Base-by-base conservation (phyloP, 1,140 invertebrate genomes). In the Triops longicaudatus region DNA sequence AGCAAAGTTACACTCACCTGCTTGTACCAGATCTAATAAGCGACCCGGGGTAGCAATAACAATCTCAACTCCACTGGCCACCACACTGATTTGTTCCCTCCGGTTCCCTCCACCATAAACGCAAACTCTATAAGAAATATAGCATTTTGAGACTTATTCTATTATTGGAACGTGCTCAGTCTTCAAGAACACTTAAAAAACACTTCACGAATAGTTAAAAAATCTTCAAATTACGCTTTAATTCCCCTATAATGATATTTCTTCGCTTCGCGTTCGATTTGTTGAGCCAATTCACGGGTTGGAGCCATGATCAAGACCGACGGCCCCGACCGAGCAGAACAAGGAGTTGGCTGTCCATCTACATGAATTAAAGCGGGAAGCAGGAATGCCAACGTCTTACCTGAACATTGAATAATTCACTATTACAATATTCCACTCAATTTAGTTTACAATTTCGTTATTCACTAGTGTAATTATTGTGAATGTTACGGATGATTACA, bases 361-460 rank as follows among this genome's bases (percentile, higher is more conserved):
- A 95, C 95, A 81, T 96, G 94, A 80, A 96, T 91, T 72, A 98
- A 87, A 17, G 94, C 95, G 42, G 96, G 96, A 41, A 98, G 82
- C 0, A 98, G 83, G 82, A 97, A 98, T 0, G 95, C 95, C 44
- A 97, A 84, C 0, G 96, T 98, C 86, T 93, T 93, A 2, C 91
- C 91, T 84, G 86, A 76, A 82, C 31, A 82, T 63, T 77, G 77
- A 63, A 74, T 50, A 76, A 80, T 76, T 76, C 27, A 31, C 28
- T 37, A 4, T 37, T 37, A 37, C 31, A n/a, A n/a, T n/a, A n/a
- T n/a, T n/a, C n/a, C n/a, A n/a, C n/a, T n/a, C n/a, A n/a, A n/a
- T n/a, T n/a, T n/a, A n/a, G n/a, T n/a, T n/a, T n/a, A n/a, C n/a
- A n/a, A n/a, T n/a, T n/a, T n/a, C n/a, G n/a, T n/a, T n/a, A n/a